phyloP scores from a whole-genome alignment of 2,113 vertebrate genomes.

The Rostratula benghalensis region DNA sequence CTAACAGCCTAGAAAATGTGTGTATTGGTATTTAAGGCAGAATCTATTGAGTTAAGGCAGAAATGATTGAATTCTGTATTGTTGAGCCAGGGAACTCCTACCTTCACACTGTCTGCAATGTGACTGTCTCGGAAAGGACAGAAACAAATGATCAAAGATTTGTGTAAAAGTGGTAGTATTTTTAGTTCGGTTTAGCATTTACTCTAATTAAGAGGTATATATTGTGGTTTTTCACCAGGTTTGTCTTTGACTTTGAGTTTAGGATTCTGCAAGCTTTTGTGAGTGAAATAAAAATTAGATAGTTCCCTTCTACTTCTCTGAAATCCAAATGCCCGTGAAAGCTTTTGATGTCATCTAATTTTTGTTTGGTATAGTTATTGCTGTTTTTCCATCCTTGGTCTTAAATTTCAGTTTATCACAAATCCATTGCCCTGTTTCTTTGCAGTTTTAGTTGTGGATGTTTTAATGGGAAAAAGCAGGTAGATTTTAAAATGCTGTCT shows the following conservation, averaged over 20 bases:
- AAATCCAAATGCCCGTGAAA: not conserved
- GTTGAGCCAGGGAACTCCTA: not conserved
- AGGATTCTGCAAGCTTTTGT: not conserved
- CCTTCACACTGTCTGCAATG: not conserved
- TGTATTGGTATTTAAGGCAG: not conserved
- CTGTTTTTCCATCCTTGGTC: not conserved
- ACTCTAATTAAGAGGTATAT: not conserved
- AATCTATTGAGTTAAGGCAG: not conserved
- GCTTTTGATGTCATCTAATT: not conserved
- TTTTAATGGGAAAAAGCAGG: not conserved
- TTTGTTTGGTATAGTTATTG: not conserved
- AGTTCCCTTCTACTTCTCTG: not conserved
- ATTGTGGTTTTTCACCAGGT: not conserved
- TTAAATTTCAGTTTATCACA: not conserved
- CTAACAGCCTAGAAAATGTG: not conserved
- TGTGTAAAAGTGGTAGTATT: not conserved
- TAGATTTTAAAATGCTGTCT: not conserved
- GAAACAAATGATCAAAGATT: not conserved
- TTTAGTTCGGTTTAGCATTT: not conserved
- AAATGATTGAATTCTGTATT: not conserved
- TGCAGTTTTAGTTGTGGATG: not conserved
- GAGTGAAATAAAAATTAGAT: not conserved
- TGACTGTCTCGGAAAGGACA: not conserved
- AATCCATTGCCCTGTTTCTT: not conserved
- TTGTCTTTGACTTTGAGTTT: not conserved